phyloP scores from a whole-genome alignment of 2,113 vertebrate genomes.

The Cathartes aura region DNA sequence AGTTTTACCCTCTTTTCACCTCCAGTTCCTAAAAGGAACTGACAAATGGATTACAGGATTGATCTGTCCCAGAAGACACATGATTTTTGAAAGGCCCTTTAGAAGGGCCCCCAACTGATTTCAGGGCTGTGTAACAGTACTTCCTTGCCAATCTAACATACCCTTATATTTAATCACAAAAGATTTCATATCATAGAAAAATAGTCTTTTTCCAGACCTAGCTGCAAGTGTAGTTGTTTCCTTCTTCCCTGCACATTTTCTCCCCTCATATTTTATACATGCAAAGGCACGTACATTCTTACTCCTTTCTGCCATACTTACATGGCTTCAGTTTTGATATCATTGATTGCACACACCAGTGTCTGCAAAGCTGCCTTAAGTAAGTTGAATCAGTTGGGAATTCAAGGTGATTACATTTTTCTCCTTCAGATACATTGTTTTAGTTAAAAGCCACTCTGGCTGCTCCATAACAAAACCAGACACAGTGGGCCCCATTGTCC shows the following conservation, averaged over 20 bases:
- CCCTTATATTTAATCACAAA: background rate
- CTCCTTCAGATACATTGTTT: slow-evolving; percentile 45
- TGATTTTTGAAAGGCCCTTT: background rate
- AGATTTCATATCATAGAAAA: background rate
- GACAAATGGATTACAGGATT: background rate
- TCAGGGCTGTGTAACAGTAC: background rate
- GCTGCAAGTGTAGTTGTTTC: background rate
- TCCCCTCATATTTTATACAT: background rate
- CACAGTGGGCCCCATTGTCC: slow-evolving; percentile 50
- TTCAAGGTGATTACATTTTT: slow-evolving; percentile 57
- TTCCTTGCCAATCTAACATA: background rate
- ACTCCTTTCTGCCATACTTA: background rate
- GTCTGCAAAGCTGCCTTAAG: slow-evolving; percentile 39
- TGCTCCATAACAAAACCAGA: slow-evolving; percentile 42
- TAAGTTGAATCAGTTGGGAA: slow-evolving; percentile 15
- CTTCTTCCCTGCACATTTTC: background rate
- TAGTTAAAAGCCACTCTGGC: slow-evolving; percentile 65
- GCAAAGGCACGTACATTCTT: background rate
- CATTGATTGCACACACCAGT: background rate
- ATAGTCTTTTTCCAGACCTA: background rate
- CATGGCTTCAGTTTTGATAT: background rate
- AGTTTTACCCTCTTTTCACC: background rate
- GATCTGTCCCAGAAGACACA: background rate
- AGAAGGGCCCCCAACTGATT: background rate
- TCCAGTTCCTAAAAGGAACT: background rate